These are phyloP conservation scores for Phaetusa simplex DNA, from an alignment of 2,113 vertebrate species.

Conservation along the genomic window DNA sequence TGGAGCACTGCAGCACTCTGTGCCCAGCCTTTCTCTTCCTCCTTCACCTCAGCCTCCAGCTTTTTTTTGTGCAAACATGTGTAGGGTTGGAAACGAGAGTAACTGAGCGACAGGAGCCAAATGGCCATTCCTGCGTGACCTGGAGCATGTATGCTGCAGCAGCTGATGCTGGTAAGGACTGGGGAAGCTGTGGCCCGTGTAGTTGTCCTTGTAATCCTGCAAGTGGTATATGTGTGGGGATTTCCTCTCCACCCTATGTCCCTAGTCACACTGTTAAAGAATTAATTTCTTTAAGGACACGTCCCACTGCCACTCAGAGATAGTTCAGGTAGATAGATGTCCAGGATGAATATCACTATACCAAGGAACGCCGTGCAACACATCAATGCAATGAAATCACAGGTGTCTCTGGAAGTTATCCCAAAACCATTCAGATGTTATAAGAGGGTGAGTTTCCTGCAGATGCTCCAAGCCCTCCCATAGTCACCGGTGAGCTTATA, in stretches of 20 bases:
- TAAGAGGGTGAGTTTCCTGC: neutral
- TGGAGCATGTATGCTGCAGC: neutral
- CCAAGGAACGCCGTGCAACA: neutral
- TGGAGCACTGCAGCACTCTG: neutral
- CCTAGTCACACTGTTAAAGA: neutral
- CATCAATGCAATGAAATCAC: neutral
- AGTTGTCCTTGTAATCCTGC: neutral
- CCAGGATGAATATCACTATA: neutral
- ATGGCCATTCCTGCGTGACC: neutral
- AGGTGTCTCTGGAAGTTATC: neutral
- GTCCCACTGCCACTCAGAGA: neutral
- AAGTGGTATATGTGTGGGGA: neutral
- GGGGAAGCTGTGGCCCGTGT: neutral
- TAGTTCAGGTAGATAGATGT: neutral
- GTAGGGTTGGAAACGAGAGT: neutral
- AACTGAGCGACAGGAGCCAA: neutral
- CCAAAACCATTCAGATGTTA: neutral
- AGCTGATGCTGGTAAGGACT: neutral
- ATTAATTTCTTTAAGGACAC: neutral
- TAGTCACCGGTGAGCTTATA: neutral
- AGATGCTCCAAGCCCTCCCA: neutral
- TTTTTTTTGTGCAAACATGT: neutral
- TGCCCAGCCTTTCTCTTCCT: neutral
- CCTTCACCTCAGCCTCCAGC: neutral
- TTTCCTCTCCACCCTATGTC: neutral